These are phyloP conservation scores for Tenebrosternarchus preto DNA, from an alignment of 2,113 vertebrate species.

Conservation along the genomic window DNA sequence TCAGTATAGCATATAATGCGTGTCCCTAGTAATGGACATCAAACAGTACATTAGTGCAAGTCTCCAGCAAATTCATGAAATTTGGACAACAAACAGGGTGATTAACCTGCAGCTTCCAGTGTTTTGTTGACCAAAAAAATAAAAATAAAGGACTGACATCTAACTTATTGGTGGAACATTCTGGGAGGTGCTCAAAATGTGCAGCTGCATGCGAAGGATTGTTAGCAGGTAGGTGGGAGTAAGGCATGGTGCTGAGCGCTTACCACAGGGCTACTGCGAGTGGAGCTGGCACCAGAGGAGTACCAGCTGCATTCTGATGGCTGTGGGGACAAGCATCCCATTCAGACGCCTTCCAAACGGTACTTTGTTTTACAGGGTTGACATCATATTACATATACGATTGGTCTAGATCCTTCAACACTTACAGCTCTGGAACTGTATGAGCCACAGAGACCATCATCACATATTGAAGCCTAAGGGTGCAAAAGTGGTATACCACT, in stretches of 20 bases:
- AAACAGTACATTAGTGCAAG: not conserved
- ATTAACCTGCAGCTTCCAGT: not conserved
- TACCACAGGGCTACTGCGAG: slow-evolving; percentile 90
- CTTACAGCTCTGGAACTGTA: slow-evolving; percentile 85
- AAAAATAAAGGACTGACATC: not conserved
- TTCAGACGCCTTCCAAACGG: slow-evolving; percentile 57
- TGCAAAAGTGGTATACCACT: slow-evolving; percentile 53
- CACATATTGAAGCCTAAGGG: slow-evolving; percentile 80
- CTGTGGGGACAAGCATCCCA: slow-evolving; percentile 73
- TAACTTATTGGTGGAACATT: not conserved
- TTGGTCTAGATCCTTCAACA: slow-evolving; percentile 54
- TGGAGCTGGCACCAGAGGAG: slow-evolving; percentile 86
- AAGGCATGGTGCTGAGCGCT: slow-evolving; percentile 62
- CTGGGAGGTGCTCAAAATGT: not conserved
- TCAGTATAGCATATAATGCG: too few relatives aligned
- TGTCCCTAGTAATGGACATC: too few relatives aligned
- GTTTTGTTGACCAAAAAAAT: not conserved
- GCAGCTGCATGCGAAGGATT: slow-evolving; percentile 49
- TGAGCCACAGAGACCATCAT: slow-evolving; percentile 78
- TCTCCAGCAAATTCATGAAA: not conserved
- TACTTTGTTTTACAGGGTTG: not conserved
- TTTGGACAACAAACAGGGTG: not conserved
- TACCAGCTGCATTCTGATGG: slow-evolving; percentile 90
- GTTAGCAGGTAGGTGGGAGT: slow-evolving; percentile 41
- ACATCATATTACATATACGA: not conserved